These are phyloP conservation scores for Drosophila takahashii DNA, from an alignment of 1,140 invertebrate genomes.

Conservation along the genomic window DNA sequence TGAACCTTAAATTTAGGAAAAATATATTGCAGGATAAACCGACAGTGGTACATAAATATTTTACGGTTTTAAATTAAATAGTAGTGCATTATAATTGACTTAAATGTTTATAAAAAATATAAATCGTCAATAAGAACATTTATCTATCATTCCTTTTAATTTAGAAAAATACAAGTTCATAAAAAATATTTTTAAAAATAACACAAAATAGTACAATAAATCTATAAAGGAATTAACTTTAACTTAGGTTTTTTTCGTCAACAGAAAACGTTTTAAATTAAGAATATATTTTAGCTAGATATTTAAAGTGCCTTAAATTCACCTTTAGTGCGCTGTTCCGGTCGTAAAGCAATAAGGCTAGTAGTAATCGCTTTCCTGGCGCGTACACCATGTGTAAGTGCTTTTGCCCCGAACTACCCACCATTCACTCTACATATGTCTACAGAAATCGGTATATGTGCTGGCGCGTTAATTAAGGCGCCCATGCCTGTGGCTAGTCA, in stretches of 20 bases:
- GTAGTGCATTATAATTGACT: no score
- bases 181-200: no score
- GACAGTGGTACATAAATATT: background rate
- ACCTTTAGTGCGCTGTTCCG: background rate
- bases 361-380: constrained; percentile 35
- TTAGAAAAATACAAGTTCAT: no score
- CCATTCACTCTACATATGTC: background rate
- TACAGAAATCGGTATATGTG: constrained; percentile 25
- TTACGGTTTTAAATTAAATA: background rate
- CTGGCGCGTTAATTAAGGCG: constrained; percentile 81
- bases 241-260: no score
- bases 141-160: no score
- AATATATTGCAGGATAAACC: background rate
- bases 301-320: background rate
- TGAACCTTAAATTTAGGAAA: constrained; percentile 10
- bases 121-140: no score
- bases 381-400: constrained; percentile 21
- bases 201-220: no score
- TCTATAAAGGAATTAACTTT: no score
- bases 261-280: no score
- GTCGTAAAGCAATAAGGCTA: constrained; percentile 52
- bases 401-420: constrained; percentile 1
- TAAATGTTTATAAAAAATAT: no score
- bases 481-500: constrained; percentile 78
- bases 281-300: background rate